Conservation (phyloP, 1,140 invertebrate genomes). For the Drosophila sp. region DNA sequence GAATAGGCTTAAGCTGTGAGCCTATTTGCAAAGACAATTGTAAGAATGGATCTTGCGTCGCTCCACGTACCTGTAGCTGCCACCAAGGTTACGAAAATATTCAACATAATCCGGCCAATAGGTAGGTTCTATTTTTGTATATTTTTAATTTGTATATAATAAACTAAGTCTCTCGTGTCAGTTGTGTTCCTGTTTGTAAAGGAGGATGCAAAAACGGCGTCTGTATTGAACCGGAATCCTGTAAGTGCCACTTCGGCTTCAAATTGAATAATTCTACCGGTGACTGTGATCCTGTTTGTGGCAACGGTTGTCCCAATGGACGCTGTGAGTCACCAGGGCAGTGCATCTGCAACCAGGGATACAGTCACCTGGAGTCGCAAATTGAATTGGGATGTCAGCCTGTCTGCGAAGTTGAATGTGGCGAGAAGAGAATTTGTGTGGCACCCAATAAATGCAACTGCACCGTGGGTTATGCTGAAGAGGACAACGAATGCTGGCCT, state of each 20-base stretch:
- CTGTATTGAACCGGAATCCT: neutral
- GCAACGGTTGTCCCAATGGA: conserved; percentile 9
- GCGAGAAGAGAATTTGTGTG: neutral
- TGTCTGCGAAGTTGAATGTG: neutral
- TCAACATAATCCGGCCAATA: neutral
- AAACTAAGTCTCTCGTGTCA: neutral
- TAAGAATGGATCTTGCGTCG: neutral
- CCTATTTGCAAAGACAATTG: neutral
- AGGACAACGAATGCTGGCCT: neutral
- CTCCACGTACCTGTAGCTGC: conserved; percentile 1
- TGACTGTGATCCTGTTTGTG: neutral
- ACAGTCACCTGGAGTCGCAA: neutral
- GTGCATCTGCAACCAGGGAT: conserved; percentile 1
- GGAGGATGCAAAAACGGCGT: neutral
- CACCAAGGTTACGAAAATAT: neutral
- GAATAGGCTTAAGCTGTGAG: neutral
- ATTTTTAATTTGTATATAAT: neutral
- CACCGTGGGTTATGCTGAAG: neutral
- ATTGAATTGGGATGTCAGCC: neutral
- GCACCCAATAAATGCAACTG: conserved; percentile 16
- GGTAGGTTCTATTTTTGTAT: neutral
- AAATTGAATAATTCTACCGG: neutral
- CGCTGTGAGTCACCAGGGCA: conserved; percentile 1
- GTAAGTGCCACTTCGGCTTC: conserved; percentile 18
- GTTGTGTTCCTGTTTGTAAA: neutral